Conservation (phyloP, 2,797 vertebrate genomes). For the Danio albolineatus region DNA sequence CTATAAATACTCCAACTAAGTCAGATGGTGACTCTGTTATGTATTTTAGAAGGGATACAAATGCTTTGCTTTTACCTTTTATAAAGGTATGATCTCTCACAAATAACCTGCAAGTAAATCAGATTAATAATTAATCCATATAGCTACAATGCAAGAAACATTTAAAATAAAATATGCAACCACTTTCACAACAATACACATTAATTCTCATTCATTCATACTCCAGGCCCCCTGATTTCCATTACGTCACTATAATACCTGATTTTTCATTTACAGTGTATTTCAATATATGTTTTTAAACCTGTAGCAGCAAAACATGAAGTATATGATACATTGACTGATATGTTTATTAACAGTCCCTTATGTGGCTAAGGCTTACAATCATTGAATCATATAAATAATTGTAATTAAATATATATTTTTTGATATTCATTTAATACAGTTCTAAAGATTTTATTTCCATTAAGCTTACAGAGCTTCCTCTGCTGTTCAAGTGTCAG, state of each 20-base stretch:
- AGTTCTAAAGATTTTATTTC: not conserved
- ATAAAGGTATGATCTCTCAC: slow-evolving; percentile 1
- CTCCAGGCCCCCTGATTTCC: not conserved
- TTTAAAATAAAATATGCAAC: not conserved
- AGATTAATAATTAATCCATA: not conserved
- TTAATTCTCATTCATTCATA: slow-evolving; percentile 42
- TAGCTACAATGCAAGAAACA: not conserved
- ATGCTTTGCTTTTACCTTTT: not conserved
- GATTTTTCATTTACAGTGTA: not conserved
- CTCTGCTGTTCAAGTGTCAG: slow-evolving; percentile 68
- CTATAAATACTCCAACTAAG: slow-evolving; percentile 2
- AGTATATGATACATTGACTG: slow-evolving; percentile 32
- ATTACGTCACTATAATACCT: not conserved
- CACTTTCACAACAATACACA: slow-evolving; percentile 22
- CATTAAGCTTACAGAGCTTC: not conserved
- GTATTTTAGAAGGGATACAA: not conserved
- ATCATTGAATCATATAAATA: slow-evolving; percentile 42
- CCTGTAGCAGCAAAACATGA: slow-evolving; percentile 8
- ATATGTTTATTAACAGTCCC: slow-evolving; percentile 23
- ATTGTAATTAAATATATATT: slow-evolving; percentile 25
- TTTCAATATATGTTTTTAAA: slow-evolving; percentile 14
- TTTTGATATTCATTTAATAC: not conserved
- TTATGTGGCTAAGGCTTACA: slow-evolving; percentile 55
- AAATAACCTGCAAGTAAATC: not conserved
- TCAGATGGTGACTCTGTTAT: not conserved